Base-by-base conservation (phyloP, 2,113 vertebrate species). In the Entomyzon cyanotis region DNA sequence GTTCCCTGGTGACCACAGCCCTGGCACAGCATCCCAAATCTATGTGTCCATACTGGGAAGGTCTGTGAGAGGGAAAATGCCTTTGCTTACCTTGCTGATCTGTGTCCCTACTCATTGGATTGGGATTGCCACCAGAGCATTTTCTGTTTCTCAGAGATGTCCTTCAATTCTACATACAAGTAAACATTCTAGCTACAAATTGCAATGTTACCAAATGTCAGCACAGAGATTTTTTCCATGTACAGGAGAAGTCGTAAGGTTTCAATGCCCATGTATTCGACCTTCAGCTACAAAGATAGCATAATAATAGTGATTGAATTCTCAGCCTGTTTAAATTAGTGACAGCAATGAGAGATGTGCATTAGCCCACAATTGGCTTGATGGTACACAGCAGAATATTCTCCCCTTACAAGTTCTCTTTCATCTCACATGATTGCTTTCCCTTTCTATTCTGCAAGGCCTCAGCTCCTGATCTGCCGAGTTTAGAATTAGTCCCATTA, bases 401-500 rank as follows among this genome's bases (percentile, higher is more conserved):
- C 83, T 88, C 77, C 37, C 31, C 46, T 87, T 88, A 77, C 70
- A 94, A 74, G 63, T 93, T 92, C 68, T 79, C 64, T 94, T 96
- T 92, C 64, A 67, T 84, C 47, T 90, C 73, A 81, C 79, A 71
- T 78, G 92, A 95, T 94, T 97, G 60, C 79, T 93, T 95, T 95
- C n/a, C 44, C 64, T 95, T 96, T 94, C 75, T 93, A 4, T 92
- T 96, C 85, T 90, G 49, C 2, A 2, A 53, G 75, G 85, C 88
- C 70, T 91, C 62, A 80, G 78, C 85, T 86, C 35, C 84, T 87
- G 84, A 90, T 73, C 78, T 94, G 67, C 85, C 84, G 68, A 35
- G 35, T 93, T 95, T 95, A 88, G 93, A 93, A 94, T 95, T 79
- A 93, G 93, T 73, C 33, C 94, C 90, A 92, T 96, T 95, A 88